Conservation (phyloP, 2,797 vertebrate genomes). For the Sebastes elongatus region DNA sequence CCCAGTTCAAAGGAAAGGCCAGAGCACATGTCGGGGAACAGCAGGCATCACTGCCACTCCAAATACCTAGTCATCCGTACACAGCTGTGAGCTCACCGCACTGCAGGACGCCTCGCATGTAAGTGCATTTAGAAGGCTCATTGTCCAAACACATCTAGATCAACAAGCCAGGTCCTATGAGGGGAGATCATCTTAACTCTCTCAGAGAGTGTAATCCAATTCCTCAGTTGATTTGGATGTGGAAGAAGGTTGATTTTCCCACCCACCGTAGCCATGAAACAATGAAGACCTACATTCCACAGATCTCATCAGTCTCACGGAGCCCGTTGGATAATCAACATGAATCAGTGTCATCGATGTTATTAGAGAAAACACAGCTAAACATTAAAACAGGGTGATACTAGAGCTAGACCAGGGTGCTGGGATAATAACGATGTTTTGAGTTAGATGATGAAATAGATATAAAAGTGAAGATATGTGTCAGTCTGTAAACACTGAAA, state of each 20-base stretch:
- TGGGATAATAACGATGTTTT: background rate
- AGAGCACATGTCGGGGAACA: conserved; percentile 69
- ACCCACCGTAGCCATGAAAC: conserved; percentile 51
- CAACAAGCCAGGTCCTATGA: conserved; percentile 53
- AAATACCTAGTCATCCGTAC: conserved; percentile 72
- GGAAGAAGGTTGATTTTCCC: conserved; percentile 57
- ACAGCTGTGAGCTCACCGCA: conserved; percentile 61
- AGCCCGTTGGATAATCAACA: conserved; percentile 43
- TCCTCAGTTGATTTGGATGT: conserved; percentile 54
- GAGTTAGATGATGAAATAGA: background rate
- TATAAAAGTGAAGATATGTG: background rate
- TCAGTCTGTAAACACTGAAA: background rate
- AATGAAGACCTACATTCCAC: conserved; percentile 51
- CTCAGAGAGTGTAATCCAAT: conserved; percentile 61
- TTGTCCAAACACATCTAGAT: conserved; percentile 76
- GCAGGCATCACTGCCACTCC: conserved; percentile 66
- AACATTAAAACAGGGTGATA: conserved; percentile 1
- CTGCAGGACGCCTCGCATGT: conserved; percentile 58
- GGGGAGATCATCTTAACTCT: conserved; percentile 54
- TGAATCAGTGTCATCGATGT: conserved; percentile 46
- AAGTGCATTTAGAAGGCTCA: conserved; percentile 65
- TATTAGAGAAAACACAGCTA: conserved; percentile 9
- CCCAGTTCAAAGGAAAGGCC: conserved; percentile 71
- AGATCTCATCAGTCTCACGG: conserved; percentile 43
- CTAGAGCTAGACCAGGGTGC: background rate